phyloP scores from a whole-genome alignment of 2,113 vertebrate genomes.

The Gallinago jamesoni region DNA sequence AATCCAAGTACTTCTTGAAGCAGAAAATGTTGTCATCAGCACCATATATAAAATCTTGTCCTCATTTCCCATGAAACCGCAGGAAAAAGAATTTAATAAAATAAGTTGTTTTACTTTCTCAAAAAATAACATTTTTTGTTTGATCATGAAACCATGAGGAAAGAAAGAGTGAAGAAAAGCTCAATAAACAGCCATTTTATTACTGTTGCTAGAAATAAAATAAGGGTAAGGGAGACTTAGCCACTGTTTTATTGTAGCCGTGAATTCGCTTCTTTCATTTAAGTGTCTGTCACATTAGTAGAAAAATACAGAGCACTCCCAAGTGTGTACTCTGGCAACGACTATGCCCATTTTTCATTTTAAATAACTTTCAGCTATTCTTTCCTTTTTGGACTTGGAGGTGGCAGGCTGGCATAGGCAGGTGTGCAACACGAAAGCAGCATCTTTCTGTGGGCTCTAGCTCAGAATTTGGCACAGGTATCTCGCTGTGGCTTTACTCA shows the following conservation, averaged over 20 bases:
- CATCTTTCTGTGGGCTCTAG: rapidly evolving
- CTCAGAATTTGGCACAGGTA: background rate
- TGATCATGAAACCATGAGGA: constrained; percentile 64
- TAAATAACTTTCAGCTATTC: constrained; percentile 54
- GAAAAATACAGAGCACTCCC: constrained; percentile 60
- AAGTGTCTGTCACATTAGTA: constrained; percentile 74
- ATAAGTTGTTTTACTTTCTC: constrained; percentile 67
- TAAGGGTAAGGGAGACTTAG: constrained; percentile 34
- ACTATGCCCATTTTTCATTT: constrained; percentile 55
- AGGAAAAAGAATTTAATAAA: constrained; percentile 15
- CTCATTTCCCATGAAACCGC: background rate
- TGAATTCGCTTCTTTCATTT: constrained; percentile 72
- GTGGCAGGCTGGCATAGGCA: background rate
- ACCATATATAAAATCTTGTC: background rate
- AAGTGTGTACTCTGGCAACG: constrained; percentile 43
- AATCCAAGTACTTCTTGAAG: background rate
- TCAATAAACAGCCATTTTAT: constrained; percentile 79
- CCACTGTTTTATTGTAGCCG: constrained; percentile 46
- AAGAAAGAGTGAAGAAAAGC: constrained; percentile 30
- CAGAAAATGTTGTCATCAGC: background rate
- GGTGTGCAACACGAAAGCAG: background rate
- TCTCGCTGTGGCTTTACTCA: background rate
- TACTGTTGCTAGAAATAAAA: constrained; percentile 68
- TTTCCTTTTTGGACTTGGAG: background rate
- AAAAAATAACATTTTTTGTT: constrained; percentile 76